Percentiles rank a stretch among this genome's conserved stretches.
Evolutionary conservation across 2,888 invertebrate species (phyloP).

Genomic region (Rotaria sp.): DNA sequence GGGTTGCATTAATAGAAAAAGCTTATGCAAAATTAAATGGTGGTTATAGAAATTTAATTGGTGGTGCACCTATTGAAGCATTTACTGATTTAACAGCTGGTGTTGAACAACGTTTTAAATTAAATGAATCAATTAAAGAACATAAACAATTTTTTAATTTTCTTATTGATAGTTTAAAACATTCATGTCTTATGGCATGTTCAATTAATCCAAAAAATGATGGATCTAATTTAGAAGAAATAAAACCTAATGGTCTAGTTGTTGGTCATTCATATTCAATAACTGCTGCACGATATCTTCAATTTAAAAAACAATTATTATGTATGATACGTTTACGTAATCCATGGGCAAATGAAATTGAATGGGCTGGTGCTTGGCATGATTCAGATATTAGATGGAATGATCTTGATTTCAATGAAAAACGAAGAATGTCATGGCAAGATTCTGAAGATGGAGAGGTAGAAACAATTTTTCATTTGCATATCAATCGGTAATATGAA

Average conservation of each 20-base stretch:
- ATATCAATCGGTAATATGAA: no score
- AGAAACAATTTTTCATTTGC: background rate
- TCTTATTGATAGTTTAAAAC: slow-evolving; percentile 30
- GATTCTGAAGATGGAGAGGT: slow-evolving; percentile 40
- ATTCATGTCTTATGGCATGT: slow-evolving; percentile 38
- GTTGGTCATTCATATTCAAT: slow-evolving; percentile 54
- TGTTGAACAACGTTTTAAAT: slow-evolving; percentile 55
- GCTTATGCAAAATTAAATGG: slow-evolving; percentile 20
- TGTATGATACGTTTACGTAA: slow-evolving; percentile 49
- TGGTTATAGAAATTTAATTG: slow-evolving; percentile 20
- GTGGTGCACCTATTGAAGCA: slow-evolving; percentile 57
- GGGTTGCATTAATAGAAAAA: slow-evolving; percentile 67
- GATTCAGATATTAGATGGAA: slow-evolving; percentile 46
- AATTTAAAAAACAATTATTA: slow-evolving; percentile 42
- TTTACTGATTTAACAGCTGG: slow-evolving; percentile 86
- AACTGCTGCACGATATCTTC: slow-evolving; percentile 45
- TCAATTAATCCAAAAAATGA: slow-evolving; percentile 36
- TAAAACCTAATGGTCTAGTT: slow-evolving; percentile 51
- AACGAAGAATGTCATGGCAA: slow-evolving; percentile 23
- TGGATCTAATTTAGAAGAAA: slow-evolving; percentile 44
- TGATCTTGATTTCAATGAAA: slow-evolving; percentile 6
- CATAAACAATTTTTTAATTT: slow-evolving; percentile 37
- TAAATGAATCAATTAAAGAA: slow-evolving; percentile 46
- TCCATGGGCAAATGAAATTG: slow-evolving; percentile 51
- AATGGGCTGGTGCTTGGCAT: slow-evolving; percentile 53